Evolutionary conservation across 2,113 vertebrate genomes (phyloP).

Genomic region (Plotosus lineatus): DNA sequence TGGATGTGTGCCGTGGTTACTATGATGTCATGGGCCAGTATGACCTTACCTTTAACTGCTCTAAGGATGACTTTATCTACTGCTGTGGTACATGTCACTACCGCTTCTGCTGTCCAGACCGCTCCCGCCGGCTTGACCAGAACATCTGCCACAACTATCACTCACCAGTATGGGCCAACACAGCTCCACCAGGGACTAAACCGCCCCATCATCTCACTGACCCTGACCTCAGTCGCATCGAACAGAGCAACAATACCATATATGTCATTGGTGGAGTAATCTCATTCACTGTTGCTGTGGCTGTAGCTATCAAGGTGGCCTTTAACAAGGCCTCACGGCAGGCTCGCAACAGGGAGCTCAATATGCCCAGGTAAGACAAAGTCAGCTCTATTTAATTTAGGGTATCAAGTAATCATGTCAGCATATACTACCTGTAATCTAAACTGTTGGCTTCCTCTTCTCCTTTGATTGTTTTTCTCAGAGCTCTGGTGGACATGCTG

Average conservation of each 20-base stretch:
- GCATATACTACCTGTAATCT: slow-evolving; percentile 7
- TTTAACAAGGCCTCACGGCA: slow-evolving; percentile 90
- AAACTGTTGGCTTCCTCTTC: background rate
- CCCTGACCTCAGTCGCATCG: slow-evolving; percentile 63
- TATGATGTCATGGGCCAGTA: slow-evolving; percentile 93
- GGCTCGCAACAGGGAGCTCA: slow-evolving; percentile 82
- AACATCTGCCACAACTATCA: slow-evolving; percentile 82
- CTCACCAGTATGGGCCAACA: slow-evolving; percentile 86
- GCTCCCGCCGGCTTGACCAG: slow-evolving; percentile 80
- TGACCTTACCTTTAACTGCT: slow-evolving; percentile 88
- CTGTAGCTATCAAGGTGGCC: slow-evolving; percentile 83
- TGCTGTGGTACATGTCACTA: slow-evolving; percentile 92
- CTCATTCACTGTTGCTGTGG: slow-evolving; percentile 85
- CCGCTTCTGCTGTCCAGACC: slow-evolving; percentile 89
- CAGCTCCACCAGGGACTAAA: slow-evolving; percentile 72
- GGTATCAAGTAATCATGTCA: background rate
- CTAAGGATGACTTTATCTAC: slow-evolving; percentile 82
- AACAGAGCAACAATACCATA: slow-evolving; percentile 83
- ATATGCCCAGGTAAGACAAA: slow-evolving; percentile 82
- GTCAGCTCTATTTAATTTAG: background rate
- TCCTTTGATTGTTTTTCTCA: slow-evolving; percentile 54
- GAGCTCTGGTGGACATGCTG: slow-evolving; percentile 88
- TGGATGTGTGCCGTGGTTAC: slow-evolving; percentile 85
- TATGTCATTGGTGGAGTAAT: slow-evolving; percentile 89
- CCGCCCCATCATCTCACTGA: slow-evolving; percentile 69